Conservation (phyloP, 1,140 invertebrate genomes). For the Drosophila pandora region DNA sequence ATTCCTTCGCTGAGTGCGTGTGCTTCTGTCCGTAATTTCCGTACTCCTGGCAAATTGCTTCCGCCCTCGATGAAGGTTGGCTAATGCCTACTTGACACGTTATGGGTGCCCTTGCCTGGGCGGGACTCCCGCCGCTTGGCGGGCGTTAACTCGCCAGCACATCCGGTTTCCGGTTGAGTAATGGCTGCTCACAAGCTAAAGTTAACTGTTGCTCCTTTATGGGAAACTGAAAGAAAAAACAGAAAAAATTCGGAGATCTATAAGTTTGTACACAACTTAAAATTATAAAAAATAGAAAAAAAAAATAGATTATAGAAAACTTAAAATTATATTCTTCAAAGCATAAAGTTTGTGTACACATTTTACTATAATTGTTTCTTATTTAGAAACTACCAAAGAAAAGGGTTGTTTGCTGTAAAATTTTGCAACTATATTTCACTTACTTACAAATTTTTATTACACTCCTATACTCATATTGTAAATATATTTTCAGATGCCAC, state of each 20-base stretch:
- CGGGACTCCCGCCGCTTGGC: no score
- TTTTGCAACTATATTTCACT: background rate
- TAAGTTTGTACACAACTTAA: background rate
- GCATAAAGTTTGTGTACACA: no score
- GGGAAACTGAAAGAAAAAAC: background rate
- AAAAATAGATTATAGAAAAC: no score
- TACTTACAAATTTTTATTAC: background rate
- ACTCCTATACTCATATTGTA: conserved; percentile 10
- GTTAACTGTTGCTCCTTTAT: conserved; percentile 62
- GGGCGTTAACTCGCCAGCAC: conserved; percentile 53
- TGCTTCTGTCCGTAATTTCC: conserved; percentile 48
- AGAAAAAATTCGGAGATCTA: background rate
- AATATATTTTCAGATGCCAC: conserved; percentile 87
- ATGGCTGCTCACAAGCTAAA: conserved; percentile 8
- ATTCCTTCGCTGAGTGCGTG: conserved; percentile 7
- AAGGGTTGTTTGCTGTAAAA: no score
- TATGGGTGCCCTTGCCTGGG: conserved; percentile 20
- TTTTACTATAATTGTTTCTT: no score
- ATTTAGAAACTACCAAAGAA: no score
- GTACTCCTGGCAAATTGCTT: conserved; percentile 54
- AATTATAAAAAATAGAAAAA: no score
- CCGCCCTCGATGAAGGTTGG: conserved; percentile 40
- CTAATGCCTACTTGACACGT: conserved; percentile 57
- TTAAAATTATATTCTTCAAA: no score
- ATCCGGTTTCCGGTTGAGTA: conserved; percentile 60